Evolutionary conservation across 1,140 invertebrate genomes (phyloP).

Genomic region (Drosophila mauritiana): DNA sequence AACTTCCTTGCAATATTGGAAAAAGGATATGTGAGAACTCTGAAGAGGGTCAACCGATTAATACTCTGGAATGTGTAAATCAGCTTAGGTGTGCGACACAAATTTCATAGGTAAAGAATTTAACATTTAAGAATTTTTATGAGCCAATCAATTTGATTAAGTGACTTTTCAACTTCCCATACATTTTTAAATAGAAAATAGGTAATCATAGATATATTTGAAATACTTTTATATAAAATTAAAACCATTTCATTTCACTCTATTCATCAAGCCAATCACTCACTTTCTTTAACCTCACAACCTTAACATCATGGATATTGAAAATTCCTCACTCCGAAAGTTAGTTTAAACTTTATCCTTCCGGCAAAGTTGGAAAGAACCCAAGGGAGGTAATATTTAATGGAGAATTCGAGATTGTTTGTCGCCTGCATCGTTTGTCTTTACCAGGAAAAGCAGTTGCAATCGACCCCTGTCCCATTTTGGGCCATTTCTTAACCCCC

Average conservation of each 20-base stretch:
- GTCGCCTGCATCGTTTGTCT: slow-evolving; percentile 55
- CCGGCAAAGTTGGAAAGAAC: slow-evolving; percentile 1
- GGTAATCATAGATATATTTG: not conserved
- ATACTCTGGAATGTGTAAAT: not conserved
- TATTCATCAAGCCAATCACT: slow-evolving; percentile 3
- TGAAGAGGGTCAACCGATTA: not conserved
- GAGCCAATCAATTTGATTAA: too few species aligned
- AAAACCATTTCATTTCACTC: not conserved
- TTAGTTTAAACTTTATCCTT: not conserved
- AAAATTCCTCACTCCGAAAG: not conserved
- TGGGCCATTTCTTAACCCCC: slow-evolving; percentile 3
- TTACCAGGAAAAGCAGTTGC: slow-evolving; percentile 31
- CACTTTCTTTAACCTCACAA: not conserved
- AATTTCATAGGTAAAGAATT: too few species aligned
- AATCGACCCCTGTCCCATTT: not conserved
- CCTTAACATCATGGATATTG: not conserved
- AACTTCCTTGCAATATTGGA: slow-evolving; percentile 38
- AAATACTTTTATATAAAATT: not conserved
- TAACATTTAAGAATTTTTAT: too few species aligned
- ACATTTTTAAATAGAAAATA: not conserved
- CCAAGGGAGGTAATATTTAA: slow-evolving; percentile 16
- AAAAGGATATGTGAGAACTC: slow-evolving; percentile 18
- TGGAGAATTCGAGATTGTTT: slow-evolving; percentile 44
- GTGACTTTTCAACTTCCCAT: too few species aligned
- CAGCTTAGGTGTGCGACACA: too few species aligned